Base-by-base conservation (phyloP, 2,888 invertebrate genomes). In the Frankliniella fusca region DNA sequence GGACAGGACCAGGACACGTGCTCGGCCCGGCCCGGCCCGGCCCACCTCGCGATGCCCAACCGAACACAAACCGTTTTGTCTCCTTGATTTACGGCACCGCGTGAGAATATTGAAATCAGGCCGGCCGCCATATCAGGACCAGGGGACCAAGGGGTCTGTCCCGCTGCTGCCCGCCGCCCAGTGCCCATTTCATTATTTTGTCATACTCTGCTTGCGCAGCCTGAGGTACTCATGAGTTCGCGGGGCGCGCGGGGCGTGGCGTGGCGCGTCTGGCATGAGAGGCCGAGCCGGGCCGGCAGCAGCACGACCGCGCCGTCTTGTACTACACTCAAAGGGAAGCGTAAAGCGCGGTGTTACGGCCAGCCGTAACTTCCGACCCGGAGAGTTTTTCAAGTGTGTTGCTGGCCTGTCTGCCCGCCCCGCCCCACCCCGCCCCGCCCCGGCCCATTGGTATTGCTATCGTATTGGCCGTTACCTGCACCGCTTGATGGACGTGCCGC, bases 51-150 rank as follows among this genome's bases (percentile, higher is more conserved):
- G 61, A 15, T 18, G 18, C 0, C 20, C 15, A 7, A 61, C 15
- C 61, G n/a, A 20, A 18, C 61, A 20, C 61, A 15, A n/a, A 20
- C 20, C 15, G 61, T 61, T 61, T 61, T 61, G 70, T 27, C 70
- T 23, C 70, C 70, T 23, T 70, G 70, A 76, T 76, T 76, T 76
- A 76, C 23, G 70, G 27, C 70, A 8, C 23, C 11, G 18, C 54
- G 54, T 76, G 70, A 23, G 70, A 76, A 76, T 27, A 27, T 76
- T 76, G 70, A 76, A 76, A 76, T 76, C 12, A 27, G 70, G 27
- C 12, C 23, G 9, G 70, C 70, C 70, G 23, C n/a, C 8, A 76
- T 76, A 7, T 61, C 20, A 27, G 27, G 11, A 27, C 23, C 27
- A 12, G 70, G 2, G 23, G 11, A 27, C 23, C 27, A 12, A 27